A percentile compares a stretch with the other conserved stretches of the same genome.
Evolutionary conservation across 2,113 vertebrate species (phyloP).

Genomic region (Microtus pennsylvanicus): DNA sequence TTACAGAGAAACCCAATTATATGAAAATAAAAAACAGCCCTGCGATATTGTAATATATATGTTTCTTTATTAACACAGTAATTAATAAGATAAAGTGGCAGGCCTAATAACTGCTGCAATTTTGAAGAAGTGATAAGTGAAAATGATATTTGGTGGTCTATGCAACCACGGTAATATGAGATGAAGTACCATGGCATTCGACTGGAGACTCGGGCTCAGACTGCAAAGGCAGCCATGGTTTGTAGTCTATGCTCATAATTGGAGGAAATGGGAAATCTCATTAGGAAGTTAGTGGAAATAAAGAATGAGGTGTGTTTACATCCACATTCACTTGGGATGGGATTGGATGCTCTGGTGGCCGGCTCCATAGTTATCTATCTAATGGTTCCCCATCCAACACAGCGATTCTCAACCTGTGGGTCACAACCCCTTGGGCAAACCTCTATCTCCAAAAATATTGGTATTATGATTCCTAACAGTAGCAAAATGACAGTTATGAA

Average conservation of each 20-base stretch:
- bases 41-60: slow-evolving; percentile 61
- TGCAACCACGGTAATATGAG: slow-evolving; percentile 66
- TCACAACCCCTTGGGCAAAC: neutral
- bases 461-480: neutral
- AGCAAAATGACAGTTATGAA: neutral
- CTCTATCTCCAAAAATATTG: neutral
- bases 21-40: slow-evolving; percentile 62
- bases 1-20: slow-evolving; percentile 75
- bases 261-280: slow-evolving; percentile 72
- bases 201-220: slow-evolving; percentile 54
- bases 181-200: slow-evolving; percentile 63
- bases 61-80: slow-evolving; percentile 70
- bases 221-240: neutral
- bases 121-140: slow-evolving; percentile 69
- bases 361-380: neutral
- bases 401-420: neutral
- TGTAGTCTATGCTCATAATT: slow-evolving; percentile 59
- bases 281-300: slow-evolving; percentile 66
- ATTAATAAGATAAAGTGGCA: slow-evolving; percentile 78
- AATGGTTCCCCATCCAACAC: neutral
- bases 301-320: neutral
- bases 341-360: neutral
- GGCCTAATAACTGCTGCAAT: slow-evolving; percentile 76
- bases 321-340: slow-evolving; percentile 4
- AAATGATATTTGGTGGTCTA: slow-evolving; percentile 72